These are phyloP conservation scores for Ophiodon elongatus DNA, from an alignment of 2,113 vertebrate genomes.

Conservation along the genomic window DNA sequence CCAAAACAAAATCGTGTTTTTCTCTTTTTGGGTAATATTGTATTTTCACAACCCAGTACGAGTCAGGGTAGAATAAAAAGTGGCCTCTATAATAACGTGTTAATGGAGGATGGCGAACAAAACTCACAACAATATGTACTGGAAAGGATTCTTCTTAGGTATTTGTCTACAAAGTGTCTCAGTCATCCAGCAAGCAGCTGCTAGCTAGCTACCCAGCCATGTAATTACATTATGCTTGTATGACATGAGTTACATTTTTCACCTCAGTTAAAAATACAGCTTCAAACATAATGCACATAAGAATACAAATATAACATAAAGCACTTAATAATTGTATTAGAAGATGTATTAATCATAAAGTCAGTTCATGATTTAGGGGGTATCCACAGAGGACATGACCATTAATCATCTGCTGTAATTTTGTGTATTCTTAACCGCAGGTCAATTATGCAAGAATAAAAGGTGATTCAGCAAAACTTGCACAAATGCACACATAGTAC, in stretches of 20 bases:
- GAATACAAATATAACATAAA: background rate
- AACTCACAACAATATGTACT: slow-evolving; percentile 75
- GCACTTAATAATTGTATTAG: background rate
- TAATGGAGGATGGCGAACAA: slow-evolving; percentile 44
- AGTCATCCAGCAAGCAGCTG: background rate
- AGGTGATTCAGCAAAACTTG: too few relatives aligned
- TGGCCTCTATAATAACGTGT: slow-evolving; percentile 23
- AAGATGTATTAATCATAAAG: background rate
- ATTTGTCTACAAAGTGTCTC: slow-evolving; percentile 1
- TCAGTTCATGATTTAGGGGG: background rate
- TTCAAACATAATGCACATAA: background rate
- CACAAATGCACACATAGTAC: background rate
- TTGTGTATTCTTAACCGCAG: background rate
- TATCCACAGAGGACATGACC: background rate
- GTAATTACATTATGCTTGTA: background rate
- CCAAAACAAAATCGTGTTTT: too few relatives aligned
- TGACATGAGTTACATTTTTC: background rate
- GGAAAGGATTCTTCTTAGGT: slow-evolving; percentile 66
- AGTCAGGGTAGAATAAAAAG: slow-evolving; percentile 18
- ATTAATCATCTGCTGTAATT: background rate
- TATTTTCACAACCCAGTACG: slow-evolving; percentile 23
- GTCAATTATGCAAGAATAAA: background rate
- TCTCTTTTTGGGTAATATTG: background rate
- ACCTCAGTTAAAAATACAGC: background rate
- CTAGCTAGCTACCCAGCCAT: too few relatives aligned